Percentiles rank a stretch among this genome's conserved stretches.
phyloP scores from a whole-genome alignment of 2,888 invertebrate genomes.

The Ecliptopera silaceata region DNA sequence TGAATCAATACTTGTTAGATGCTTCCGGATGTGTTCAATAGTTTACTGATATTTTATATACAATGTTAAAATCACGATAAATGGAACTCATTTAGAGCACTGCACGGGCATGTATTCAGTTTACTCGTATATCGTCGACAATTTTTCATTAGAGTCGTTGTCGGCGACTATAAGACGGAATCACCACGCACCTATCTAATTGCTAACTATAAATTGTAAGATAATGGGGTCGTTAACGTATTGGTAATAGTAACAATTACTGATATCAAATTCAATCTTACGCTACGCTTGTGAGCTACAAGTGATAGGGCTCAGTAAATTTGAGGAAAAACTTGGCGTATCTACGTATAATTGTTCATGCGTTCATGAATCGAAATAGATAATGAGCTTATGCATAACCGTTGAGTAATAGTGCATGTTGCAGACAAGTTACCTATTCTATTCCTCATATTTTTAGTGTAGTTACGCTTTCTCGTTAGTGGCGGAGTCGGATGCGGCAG shows the following conservation, averaged over 20 bases:
- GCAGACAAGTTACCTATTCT: slow-evolving; percentile 33
- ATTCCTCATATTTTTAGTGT: slow-evolving; percentile 30
- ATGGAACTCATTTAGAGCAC: slow-evolving; percentile 62
- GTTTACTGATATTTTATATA: slow-evolving; percentile 12
- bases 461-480: slow-evolving; percentile 66
- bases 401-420: slow-evolving; percentile 16
- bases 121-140: slow-evolving; percentile 59
- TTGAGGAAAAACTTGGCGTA: slow-evolving; percentile 10
- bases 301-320: slow-evolving; percentile 24
- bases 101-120: slow-evolving; percentile 59
- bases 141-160: slow-evolving; percentile 61
- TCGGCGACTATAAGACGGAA: slow-evolving; percentile 45
- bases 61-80: slow-evolving; percentile 50
- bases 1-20: background rate
- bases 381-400: slow-evolving; percentile 16
- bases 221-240: slow-evolving; percentile 55
- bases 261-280: slow-evolving; percentile 53
- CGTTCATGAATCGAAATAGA: slow-evolving; percentile 12
- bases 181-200: slow-evolving; percentile 53
- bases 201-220: slow-evolving; percentile 56
- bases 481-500: slow-evolving; percentile 46
- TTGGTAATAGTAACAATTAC: slow-evolving; percentile 53
- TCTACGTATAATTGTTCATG: slow-evolving; percentile 11
- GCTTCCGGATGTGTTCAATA: slow-evolving; percentile 10
- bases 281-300: slow-evolving; percentile 48